Conservation (phyloP, 1,140 invertebrate genomes). For the Ylistrum balloti region DNA sequence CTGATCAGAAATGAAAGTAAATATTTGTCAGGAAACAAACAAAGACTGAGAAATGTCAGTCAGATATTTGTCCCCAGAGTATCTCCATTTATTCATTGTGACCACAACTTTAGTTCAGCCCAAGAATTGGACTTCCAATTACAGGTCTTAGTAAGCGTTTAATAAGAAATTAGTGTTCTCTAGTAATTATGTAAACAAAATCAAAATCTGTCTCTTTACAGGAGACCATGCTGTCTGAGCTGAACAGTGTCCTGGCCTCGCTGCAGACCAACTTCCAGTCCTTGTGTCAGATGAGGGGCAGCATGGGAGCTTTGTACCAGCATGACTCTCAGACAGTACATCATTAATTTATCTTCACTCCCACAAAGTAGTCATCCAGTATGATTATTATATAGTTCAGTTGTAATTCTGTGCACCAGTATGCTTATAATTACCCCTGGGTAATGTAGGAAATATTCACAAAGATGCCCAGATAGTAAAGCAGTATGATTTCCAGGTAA, state of each 20-base stretch:
- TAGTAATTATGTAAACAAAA: too few species aligned
- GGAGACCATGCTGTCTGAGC: slow-evolving; percentile 2
- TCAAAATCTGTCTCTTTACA: not conserved
- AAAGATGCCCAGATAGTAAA: not conserved
- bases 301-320: not conserved
- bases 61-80: too few species aligned
- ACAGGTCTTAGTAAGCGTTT: too few species aligned
- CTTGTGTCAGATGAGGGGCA: slow-evolving; percentile 36
- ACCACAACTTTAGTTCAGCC: too few species aligned
- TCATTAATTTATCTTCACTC: not conserved
- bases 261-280: not conserved
- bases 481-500: too few species aligned
- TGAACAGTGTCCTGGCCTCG: not conserved
- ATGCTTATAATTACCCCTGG: not conserved
- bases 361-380: not conserved
- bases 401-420: not conserved
- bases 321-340: not conserved
- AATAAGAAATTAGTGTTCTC: too few species aligned
- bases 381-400: not conserved
- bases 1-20: not conserved
- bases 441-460: not conserved
- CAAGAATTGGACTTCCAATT: too few species aligned
- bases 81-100: too few species aligned
- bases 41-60: not conserved
- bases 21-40: not conserved